Conservation (phyloP, 2,888 invertebrate genomes). For the Pollenia amentaria region DNA sequence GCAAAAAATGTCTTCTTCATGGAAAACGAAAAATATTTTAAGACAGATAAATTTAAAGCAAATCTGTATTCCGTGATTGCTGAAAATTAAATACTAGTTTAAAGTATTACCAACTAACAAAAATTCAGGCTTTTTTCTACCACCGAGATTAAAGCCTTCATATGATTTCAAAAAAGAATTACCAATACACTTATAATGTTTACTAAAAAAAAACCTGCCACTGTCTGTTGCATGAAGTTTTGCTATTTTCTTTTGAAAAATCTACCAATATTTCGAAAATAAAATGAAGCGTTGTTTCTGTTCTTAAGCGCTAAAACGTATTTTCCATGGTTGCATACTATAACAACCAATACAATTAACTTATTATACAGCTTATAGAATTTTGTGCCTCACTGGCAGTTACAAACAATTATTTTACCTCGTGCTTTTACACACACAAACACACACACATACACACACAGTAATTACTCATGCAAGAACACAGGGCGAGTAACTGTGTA, state of each 20-base stretch:
- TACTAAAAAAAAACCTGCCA: not conserved
- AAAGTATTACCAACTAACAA: not conserved
- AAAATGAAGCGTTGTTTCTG: not conserved
- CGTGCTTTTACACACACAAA: not conserved
- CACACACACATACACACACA: not conserved
- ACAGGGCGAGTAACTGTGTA: constrained; percentile 6
- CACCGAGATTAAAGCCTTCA: not conserved
- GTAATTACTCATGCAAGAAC: not conserved
- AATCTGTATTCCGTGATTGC: no score
- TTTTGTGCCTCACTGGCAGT: constrained; percentile 11
- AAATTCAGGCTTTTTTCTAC: not conserved
- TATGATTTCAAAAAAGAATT: not conserved
- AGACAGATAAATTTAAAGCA: no score
- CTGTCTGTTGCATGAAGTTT: not conserved
- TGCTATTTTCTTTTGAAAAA: not conserved
- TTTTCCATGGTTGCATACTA: constrained; percentile 49
- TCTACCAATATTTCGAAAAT: not conserved
- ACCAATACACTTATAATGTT: not conserved
- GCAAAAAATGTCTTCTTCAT: no score
- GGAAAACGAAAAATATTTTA: no score
- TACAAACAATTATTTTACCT: constrained; percentile 34
- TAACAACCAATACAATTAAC: constrained; percentile 48
- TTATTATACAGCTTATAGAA: constrained; percentile 30
- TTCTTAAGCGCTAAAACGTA: not conserved
- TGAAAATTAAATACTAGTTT: not conserved